Base-by-base conservation (phyloP, 1,140 invertebrate species). In the Dreissena rostriformis region DNA sequence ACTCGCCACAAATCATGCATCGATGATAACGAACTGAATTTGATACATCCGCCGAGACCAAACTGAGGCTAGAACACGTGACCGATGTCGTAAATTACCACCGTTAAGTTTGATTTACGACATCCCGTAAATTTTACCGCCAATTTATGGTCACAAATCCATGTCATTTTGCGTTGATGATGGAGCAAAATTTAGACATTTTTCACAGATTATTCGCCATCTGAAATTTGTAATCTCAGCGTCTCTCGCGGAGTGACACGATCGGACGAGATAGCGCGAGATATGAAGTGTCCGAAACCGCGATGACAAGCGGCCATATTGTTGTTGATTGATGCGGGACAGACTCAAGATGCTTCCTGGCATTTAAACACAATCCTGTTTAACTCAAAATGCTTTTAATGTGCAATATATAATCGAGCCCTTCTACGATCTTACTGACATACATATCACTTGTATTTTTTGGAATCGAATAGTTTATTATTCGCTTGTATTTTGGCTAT, bases 91-190 rank as follows among this genome's bases (percentile, higher is more conserved):
- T 79, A 79, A 79, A 79, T 79, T 57, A 79, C 67, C 77, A 71
- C 77, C 77, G 77, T 79, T 67, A 67, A 22, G 29, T 79, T 79
- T 79, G 77, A 79, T 79, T 79, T 79, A 79, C 57, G 51, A 55
- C 77, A 71, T 65, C 68, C 70, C 70, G 68, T 71, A 79, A 76
- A 79, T 79, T 79, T 79, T 79, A 79, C 77, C 77, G 55, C 67
- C 65, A 68, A 79, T 79, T 79, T 79, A 79, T 79, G 65, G 77
- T 53, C 39, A 55, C 63, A 61, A 70, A 68, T 79, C 55, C 66
- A 68, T 79, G 77, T 71, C 66, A 28, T 71, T 39, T 79, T 65
- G 67, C 66, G 68, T 53, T 17, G 29, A 76, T 76, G 77, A 79
- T 57, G 17, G 63, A 66, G 49, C 24, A 52, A 55, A 79, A 79